A percentile compares a stretch with the other conserved stretches of the same genome.
phyloP scores from a whole-genome alignment of 2,888 invertebrate genomes.

The Escarpia spicata region DNA sequence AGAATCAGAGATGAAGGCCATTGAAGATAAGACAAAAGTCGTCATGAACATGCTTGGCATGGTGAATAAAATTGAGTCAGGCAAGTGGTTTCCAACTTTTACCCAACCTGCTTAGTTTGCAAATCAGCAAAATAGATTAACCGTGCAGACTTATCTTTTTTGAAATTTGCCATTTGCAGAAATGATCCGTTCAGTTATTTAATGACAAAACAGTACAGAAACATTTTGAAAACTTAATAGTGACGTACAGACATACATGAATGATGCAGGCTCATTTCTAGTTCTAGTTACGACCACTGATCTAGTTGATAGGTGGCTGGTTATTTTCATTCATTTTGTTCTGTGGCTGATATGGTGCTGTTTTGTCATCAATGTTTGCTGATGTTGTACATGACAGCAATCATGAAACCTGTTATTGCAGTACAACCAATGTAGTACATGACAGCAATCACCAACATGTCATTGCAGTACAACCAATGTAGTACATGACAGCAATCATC shows the following conservation, averaged over 20 bases:
- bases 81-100: background rate
- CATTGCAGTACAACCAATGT: too few relatives aligned
- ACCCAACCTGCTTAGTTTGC: background rate
- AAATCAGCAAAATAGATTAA: background rate
- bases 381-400: background rate
- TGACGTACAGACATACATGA: background rate
- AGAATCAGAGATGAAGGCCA: background rate
- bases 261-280: background rate
- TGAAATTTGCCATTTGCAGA: background rate
- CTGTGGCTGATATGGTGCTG: background rate
- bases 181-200: background rate
- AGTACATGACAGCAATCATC: too few relatives aligned
- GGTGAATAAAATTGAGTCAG: background rate
- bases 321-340: background rate
- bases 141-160: background rate
- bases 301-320: background rate
- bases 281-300: background rate
- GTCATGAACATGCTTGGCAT: background rate
- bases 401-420: too few relatives aligned
- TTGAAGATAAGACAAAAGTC: background rate
- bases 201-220: background rate
- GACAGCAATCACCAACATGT: too few relatives aligned
- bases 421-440: too few relatives aligned
- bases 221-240: background rate
- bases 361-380: background rate